phyloP scores from a whole-genome alignment of 2,797 vertebrate genomes.

The Mormyrops attenuatus region DNA sequence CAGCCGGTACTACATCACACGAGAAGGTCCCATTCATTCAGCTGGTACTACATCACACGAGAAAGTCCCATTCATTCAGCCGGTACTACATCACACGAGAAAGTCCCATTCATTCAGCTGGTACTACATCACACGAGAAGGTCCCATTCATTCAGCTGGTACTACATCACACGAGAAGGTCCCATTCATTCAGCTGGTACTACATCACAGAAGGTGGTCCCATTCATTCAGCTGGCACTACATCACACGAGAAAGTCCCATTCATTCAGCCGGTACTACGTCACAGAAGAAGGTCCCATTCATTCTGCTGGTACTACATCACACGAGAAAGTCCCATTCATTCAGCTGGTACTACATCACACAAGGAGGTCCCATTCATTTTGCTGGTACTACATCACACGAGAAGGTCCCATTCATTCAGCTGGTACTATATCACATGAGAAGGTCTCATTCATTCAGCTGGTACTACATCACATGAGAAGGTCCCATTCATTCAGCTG shows the following conservation, averaged over 20 bases:
- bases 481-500: not conserved
- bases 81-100: not conserved
- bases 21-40: too few relatives aligned
- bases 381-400: too few relatives aligned
- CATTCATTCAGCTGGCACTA: not conserved
- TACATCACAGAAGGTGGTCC: too few relatives aligned
- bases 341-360: too few relatives aligned
- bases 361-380: too few relatives aligned
- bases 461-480: not conserved
- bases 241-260: not conserved
- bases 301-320: not conserved
- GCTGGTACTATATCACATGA: not conserved
- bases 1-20: too few relatives aligned
- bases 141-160: not conserved
- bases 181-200: too few relatives aligned
- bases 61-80: not conserved
- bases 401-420: not conserved
- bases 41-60: not conserved
- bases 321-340: not conserved
- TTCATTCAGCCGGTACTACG: not conserved
- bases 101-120: not conserved
- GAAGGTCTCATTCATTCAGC: not conserved
- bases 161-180: too few relatives aligned
- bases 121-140: not conserved
- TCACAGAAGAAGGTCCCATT: not conserved